A percentile compares a stretch with the other conserved stretches of the same genome.
These are phyloP conservation scores for Gila robusta DNA, from an alignment of 2,797 vertebrate genomes.

Conservation along the genomic window DNA sequence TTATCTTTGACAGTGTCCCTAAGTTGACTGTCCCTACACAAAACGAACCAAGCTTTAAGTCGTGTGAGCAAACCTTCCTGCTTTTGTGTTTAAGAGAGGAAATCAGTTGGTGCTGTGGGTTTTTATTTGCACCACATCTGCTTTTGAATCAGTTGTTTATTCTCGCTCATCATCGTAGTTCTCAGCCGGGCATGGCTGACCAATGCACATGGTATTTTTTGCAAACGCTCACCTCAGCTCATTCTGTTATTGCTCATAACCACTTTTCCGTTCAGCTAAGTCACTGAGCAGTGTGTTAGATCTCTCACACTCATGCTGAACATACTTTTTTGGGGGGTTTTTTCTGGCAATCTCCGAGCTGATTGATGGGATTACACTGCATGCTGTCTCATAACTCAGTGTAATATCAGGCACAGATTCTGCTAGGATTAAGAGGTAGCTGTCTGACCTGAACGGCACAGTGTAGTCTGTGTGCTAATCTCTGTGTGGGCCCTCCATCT, in stretches of 20 bases:
- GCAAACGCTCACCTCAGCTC: background rate
- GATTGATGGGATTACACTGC: conserved; percentile 13
- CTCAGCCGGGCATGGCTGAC: background rate
- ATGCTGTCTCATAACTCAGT: conserved; percentile 3
- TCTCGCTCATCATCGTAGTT: conserved; percentile 4
- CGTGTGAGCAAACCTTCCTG: background rate
- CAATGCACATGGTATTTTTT: background rate
- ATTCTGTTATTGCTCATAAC: conserved; percentile 36
- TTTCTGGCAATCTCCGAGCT: background rate
- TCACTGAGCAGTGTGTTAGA: background rate
- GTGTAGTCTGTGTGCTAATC: conserved; percentile 15
- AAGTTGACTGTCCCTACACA: background rate
- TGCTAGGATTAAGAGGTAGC: conserved; percentile 23
- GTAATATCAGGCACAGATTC: too few species aligned
- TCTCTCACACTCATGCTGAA: conserved; percentile 10
- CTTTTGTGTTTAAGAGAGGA: conserved; percentile 18
- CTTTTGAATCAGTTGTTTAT: conserved; percentile 34
- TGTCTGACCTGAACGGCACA: background rate
- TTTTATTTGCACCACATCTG: background rate
- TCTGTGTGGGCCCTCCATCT: background rate
- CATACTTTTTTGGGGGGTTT: background rate
- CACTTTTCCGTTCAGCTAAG: background rate
- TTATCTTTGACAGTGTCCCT: background rate
- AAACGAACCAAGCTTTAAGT: background rate
- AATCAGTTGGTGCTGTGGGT: conserved; percentile 10